These are phyloP conservation scores for Pongo abelii DNA, from an alignment of 2,113 vertebrate species.

Conservation along the genomic window DNA sequence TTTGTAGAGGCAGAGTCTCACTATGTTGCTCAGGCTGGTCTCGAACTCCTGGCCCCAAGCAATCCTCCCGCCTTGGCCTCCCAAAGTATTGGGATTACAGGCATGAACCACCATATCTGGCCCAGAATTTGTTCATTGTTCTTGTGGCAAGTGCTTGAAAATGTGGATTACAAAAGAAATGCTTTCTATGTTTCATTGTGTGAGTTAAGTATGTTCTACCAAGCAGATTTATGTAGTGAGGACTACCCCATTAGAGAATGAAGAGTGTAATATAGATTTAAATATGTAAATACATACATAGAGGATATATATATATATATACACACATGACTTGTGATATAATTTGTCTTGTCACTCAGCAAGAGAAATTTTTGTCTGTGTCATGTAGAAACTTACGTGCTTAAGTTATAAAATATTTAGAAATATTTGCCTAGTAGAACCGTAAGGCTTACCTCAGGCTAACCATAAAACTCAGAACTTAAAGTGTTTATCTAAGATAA, in stretches of 20 bases:
- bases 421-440: slow-evolving; percentile 12
- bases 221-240: fast-evolving
- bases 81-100: too few relatives aligned
- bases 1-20: too few relatives aligned
- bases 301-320: not conserved
- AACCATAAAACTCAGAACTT: not conserved
- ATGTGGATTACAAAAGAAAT: not conserved
- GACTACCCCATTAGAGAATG: not conserved
- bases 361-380: not conserved
- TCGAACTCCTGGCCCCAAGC: too few relatives aligned
- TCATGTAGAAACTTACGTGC: not conserved
- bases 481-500: slow-evolving; percentile 51
- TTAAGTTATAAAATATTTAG: slow-evolving; percentile 49
- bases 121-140: not conserved
- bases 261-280: not conserved
- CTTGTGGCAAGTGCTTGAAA: not conserved
- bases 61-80: too few relatives aligned
- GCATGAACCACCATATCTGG: too few relatives aligned
- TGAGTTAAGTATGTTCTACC: not conserved
- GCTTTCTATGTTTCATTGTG: not conserved
- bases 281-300: not conserved
- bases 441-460: not conserved
- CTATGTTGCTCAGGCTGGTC: too few relatives aligned
- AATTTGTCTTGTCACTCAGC: not conserved
- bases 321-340: not conserved